Base-by-base conservation (phyloP, 2,797 vertebrate species). In the Macropodus opercularis region DNA sequence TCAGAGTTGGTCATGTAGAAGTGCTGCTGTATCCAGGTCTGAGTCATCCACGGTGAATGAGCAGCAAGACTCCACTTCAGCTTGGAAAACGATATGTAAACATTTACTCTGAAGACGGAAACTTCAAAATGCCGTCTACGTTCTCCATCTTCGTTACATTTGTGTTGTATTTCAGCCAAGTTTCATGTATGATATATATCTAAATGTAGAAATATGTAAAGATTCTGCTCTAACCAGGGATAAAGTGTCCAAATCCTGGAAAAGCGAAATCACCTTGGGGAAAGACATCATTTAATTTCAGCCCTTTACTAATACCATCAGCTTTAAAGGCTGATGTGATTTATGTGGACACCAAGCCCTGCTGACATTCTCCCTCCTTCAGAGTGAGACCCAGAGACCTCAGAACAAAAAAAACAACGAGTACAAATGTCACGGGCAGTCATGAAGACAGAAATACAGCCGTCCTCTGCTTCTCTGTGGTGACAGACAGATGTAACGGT, bases 401-500 rank as follows among this genome's bases (percentile, higher is more conserved):
- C 51, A 70, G 59, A 63, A 71, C 51, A 72, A 64, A 50, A 63
- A 59, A 62, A n/a, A n/a, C n/a, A n/a, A 68, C 46, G 52, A 70
- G 67, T 61, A 55, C 56, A 81, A 80, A 85, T 79, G 83, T 84
- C 78, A 76, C 59, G 51, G 47, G 60, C 46, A 76, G 64, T 70
- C 65, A 77, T 71, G 58, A 77, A 63, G 47, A 65, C 63, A 59
- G 54, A 67, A 53, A 24, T 38, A 21, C 47, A 47, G 51, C 31
- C 11, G 12, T 51, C 63, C 70, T 67, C 35, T 46, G 59, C 52
- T 48, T 59, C 43, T 50, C 69, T 48, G 40, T 5, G 41, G 63
- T 80, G 83, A 84, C 79, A 86, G 79, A 75, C 76, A 72, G 51
- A 74, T 57, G 50, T 49, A 75, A 66, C 34, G 63, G 75, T 75